Evolutionary conservation across 53 echinoderm and acorn worm species (phyloP).

Genomic region (Crossaster papposus): DNA sequence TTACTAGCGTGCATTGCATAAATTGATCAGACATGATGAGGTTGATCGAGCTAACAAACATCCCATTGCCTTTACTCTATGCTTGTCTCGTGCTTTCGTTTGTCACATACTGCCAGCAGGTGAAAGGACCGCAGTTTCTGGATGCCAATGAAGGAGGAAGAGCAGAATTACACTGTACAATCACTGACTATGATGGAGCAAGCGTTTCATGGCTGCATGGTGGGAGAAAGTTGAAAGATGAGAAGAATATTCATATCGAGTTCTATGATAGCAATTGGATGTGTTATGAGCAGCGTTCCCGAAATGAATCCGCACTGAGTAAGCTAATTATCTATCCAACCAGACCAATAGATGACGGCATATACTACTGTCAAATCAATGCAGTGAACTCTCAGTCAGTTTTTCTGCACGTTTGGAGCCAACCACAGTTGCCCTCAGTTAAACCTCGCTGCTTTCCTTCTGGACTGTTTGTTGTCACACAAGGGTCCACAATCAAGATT

Average conservation of each 20-base stretch:
- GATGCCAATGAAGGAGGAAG: not conserved
- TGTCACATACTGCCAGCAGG: not conserved
- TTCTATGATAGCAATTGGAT: conserved; percentile 5
- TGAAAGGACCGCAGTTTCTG: not conserved
- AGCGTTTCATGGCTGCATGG: not conserved
- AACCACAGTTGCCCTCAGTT: not conserved
- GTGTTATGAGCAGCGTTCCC: conserved; percentile 5
- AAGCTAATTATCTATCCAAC: conserved; percentile 28
- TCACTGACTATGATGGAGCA: conserved; percentile 11
- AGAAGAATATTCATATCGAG: conserved; percentile 11
- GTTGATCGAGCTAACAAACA: not conserved
- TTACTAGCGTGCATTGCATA: not conserved
- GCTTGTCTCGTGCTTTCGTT: not conserved
- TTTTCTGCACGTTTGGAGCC: not conserved
- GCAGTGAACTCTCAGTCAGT: not conserved
- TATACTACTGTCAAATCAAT: conserved; percentile 7
- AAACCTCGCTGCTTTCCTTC: conserved; percentile 11
- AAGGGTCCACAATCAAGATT: conserved; percentile 20
- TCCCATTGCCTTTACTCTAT: not conserved
- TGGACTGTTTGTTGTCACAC: not conserved
- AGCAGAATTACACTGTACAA: conserved; percentile 28
- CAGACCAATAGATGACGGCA: not conserved
- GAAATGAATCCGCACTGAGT: conserved; percentile 30
- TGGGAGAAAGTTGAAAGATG: conserved; percentile 10
- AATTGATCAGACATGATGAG: not conserved